A percentile compares a stretch with the other conserved stretches of the same genome.
phyloP scores from a whole-genome alignment of 2,113 vertebrate species.

The Phylloscopus trochiloides region DNA sequence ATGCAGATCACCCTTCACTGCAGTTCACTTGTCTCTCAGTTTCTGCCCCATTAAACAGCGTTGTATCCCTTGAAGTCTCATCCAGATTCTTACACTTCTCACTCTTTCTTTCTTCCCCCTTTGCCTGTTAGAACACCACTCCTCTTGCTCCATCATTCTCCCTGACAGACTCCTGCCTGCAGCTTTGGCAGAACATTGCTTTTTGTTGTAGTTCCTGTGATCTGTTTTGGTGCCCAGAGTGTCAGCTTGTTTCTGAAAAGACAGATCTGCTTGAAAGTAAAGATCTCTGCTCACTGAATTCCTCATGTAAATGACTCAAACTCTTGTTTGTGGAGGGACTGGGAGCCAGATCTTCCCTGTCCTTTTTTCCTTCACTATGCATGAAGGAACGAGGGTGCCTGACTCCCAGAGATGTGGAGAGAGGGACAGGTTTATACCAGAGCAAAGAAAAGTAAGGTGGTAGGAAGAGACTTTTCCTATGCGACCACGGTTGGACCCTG shows the following conservation, averaged over 20 bases:
- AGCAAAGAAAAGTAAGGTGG: background rate
- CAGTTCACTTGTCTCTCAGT: background rate
- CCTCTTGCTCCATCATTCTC: background rate
- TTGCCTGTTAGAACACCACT: background rate
- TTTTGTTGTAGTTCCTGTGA: background rate
- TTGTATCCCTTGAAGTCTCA: background rate
- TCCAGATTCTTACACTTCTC: background rate
- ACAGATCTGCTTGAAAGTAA: background rate
- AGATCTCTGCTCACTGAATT: background rate
- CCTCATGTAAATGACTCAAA: background rate
- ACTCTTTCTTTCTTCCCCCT: background rate
- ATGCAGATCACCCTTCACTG: background rate
- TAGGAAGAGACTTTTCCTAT: background rate
- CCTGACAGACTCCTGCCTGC: background rate
- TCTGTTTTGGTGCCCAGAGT: background rate
- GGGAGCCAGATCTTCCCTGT: background rate
- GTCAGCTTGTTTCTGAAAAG: constrained; percentile 1
- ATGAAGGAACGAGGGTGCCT: background rate
- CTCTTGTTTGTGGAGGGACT: background rate
- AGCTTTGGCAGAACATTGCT: background rate
- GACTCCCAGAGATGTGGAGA: background rate
- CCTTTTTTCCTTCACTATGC: background rate
- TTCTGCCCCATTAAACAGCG: background rate
- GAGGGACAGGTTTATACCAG: background rate
- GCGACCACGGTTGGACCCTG: background rate